These are phyloP conservation scores for Zalophus californianus DNA, from an alignment of 2,797 vertebrate genomes.

Conservation along the genomic window DNA sequence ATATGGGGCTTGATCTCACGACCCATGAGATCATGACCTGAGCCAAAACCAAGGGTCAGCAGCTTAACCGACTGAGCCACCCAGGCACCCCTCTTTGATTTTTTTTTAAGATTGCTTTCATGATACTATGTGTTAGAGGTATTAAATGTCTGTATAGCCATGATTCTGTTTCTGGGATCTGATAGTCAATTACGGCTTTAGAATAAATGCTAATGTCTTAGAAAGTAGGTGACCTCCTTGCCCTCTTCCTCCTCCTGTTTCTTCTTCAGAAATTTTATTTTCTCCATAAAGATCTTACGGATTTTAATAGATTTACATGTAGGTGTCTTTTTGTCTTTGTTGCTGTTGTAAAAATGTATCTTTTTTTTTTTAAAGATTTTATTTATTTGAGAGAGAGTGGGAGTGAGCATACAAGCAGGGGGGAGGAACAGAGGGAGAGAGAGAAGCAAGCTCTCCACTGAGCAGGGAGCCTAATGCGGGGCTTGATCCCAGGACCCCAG, in stretches of 20 bases:
- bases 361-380: neutral
- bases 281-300: neutral
- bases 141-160: neutral
- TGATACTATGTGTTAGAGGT: neutral
- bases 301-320: slow-evolving; percentile 1
- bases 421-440: no score
- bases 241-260: neutral
- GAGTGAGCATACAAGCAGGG: no score
- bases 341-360: neutral
- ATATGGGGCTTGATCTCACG: neutral
- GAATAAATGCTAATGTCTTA: neutral
- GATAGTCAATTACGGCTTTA: neutral
- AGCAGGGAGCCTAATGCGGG: no score
- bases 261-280: slow-evolving; percentile 33
- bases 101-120: neutral
- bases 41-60: neutral
- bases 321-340: neutral
- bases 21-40: neutral
- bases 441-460: no score
- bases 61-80: neutral
- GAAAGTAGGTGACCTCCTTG: neutral
- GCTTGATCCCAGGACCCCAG: neutral
- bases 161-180: neutral
- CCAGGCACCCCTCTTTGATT: neutral
- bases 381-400: neutral